Evolutionary conservation across 2,797 vertebrate genomes (phyloP), one percentile per base, ranked within the genome.

Genomic region (Tamandua tetradactyla): DNA sequence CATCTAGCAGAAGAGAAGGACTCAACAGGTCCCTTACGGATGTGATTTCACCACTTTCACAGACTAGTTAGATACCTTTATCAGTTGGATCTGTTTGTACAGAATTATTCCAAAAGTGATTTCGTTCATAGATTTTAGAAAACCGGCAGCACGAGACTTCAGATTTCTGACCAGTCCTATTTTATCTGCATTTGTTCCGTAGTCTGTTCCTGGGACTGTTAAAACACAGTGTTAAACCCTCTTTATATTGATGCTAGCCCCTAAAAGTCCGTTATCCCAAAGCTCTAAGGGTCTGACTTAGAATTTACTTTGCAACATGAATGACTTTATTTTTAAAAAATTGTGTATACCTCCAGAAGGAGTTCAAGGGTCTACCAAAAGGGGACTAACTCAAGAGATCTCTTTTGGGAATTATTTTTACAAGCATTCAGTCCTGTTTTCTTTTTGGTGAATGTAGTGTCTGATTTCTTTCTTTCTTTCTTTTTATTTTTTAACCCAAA

Each of bases 321-420:
- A 83, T 89, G 75, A 92, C 68, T 93, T 89, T 87, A 92, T 87
- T 97, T 95, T 90, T 92, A 17, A 83, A 92, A 71, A 66, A 82
- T 18, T 78, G 35, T 87, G 30, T 61, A 84, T n/a, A 80, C 64
- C 75, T 94, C 87, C 75, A 95, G 22, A 49, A 95, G 40, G 71
- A 93, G 64, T 92, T 96, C 68, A 95, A 91, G 95, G 68, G 47
- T 88, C 88, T 7, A 87, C 59, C 59, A 55, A 93, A 23, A 84
- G n/a, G 7, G 66, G 85, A 49, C n/a, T 72, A 87, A 79, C 42
- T 76, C 66, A 78, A 79, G 64, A 95, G 87, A 89, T 80, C 79
- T 93, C 75, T 78, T 93, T 69, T 49, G 57, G 55, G 68, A 52
- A 87, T 91, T 75, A 87, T 87, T 96, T 96, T 93, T 89, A 85